These are phyloP conservation scores for Drosophila conformis DNA, from an alignment of 2,888 invertebrate species.

Conservation along the genomic window DNA sequence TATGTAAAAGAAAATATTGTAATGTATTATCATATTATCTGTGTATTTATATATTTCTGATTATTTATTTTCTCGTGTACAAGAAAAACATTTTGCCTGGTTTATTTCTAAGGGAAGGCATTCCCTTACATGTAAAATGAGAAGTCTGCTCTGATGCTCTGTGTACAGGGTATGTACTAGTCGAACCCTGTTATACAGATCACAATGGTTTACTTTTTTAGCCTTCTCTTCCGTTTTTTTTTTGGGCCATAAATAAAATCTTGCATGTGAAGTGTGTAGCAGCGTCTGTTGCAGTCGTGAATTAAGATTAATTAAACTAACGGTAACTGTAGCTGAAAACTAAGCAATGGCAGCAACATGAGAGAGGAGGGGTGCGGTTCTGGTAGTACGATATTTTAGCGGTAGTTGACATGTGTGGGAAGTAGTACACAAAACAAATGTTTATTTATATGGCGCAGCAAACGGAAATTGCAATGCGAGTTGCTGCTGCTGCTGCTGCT, in stretches of 20 bases:
- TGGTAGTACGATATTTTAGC: slow-evolving; percentile 48
- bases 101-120: not conserved
- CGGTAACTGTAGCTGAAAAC: slow-evolving; percentile 73
- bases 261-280: slow-evolving; percentile 74
- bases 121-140: not conserved
- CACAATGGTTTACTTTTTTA: not conserved
- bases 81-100: not conserved
- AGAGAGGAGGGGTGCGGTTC: not conserved
- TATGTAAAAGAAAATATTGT: not conserved
- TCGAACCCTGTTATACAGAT: not conserved
- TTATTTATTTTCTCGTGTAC: not conserved
- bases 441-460: slow-evolving; percentile 74
- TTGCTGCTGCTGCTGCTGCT: slow-evolving; percentile 13
- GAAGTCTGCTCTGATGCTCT: not conserved
- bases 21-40: not conserved
- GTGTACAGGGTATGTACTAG: slow-evolving; percentile 4
- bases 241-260: slow-evolving; percentile 74
- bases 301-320: slow-evolving; percentile 79
- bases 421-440: slow-evolving; percentile 73
- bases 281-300: slow-evolving; percentile 77
- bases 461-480: slow-evolving; percentile 76
- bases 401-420: slow-evolving; percentile 66
- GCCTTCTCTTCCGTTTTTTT: slow-evolving; percentile 28
- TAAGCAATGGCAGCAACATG: slow-evolving; percentile 40
- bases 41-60: not conserved